Evolutionary conservation across 1,140 invertebrate species (phyloP).

Genomic region (Drosophila leontia): DNA sequence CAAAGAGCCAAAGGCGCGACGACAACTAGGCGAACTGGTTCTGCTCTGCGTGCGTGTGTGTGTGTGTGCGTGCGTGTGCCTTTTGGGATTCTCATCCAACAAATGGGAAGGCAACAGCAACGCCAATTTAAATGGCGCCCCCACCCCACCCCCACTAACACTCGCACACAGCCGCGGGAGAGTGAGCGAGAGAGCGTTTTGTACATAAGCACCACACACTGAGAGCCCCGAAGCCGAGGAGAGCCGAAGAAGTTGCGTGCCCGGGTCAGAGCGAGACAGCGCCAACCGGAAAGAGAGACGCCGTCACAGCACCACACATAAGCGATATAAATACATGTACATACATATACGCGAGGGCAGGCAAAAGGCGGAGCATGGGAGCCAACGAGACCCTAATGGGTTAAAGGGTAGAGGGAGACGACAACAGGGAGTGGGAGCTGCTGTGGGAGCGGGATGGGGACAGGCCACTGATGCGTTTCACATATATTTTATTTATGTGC

Average conservation of each 20-base stretch:
- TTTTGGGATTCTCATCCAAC: constrained; percentile 73
- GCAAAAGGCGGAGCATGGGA: constrained; percentile 77
- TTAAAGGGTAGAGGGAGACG: constrained; percentile 26
- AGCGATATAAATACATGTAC: neutral
- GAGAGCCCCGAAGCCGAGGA: constrained; percentile 14
- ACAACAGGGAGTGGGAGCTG: constrained; percentile 3
- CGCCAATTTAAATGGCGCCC: constrained; percentile 78
- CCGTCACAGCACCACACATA: constrained; percentile 8
- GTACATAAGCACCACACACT: constrained; percentile 61
- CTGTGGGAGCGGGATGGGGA: constrained; percentile 1
- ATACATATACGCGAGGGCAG: constrained; percentile 28
- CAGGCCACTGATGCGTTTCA: constrained; percentile 27
- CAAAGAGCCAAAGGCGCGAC: constrained; percentile 57
- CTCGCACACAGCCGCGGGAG: constrained; percentile 22
- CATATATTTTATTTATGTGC: constrained; percentile 62
- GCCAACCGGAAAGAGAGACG: constrained; percentile 9
- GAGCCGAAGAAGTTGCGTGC: constrained; percentile 48
- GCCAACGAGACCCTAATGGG: constrained; percentile 37
- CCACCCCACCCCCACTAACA: constrained; percentile 68
- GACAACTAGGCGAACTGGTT: constrained; percentile 76
- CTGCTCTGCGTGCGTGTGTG: constrained; percentile 39
- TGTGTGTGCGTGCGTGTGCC: constrained; percentile 51
- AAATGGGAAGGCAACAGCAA: constrained; percentile 72
- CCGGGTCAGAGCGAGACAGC: constrained; percentile 29
- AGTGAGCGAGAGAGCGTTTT: constrained; percentile 40